These are phyloP conservation scores for Papilio elwesi DNA, from an alignment of 2,888 invertebrate species.

Conservation along the genomic window DNA sequence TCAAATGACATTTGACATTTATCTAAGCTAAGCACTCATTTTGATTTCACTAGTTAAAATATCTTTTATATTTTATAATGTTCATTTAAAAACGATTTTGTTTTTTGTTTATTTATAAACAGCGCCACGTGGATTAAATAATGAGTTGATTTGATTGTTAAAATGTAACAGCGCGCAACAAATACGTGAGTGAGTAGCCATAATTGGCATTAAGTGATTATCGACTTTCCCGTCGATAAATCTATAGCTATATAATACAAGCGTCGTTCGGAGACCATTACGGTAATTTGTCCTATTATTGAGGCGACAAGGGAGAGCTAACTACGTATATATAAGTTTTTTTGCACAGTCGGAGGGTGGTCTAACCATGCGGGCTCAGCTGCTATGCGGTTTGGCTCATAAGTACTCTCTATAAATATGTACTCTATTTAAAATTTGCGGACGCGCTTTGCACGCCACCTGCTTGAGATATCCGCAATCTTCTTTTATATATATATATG, in stretches of 20 bases:
- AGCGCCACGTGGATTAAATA: no score
- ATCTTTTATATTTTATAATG: no score
- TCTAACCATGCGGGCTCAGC: constrained; percentile 78
- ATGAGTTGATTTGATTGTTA: background rate
- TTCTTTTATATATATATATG: constrained; percentile 31
- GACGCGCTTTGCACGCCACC: constrained; percentile 56
- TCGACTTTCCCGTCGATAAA: constrained; percentile 19
- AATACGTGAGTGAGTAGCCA: background rate
- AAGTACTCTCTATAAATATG: constrained; percentile 40
- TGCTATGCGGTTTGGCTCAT: constrained; percentile 66
- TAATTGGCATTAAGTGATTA: constrained; percentile 22
- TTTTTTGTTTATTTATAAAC: no score
- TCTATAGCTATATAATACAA: background rate
- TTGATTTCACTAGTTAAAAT: no score
- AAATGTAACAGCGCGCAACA: background rate
- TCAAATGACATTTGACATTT: no score
- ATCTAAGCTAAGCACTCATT: no score
- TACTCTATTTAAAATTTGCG: constrained; percentile 53
- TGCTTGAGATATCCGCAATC: constrained; percentile 62
- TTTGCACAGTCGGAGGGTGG: constrained; percentile 71
- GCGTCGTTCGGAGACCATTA: constrained; percentile 14
- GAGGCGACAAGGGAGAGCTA: constrained; percentile 42
- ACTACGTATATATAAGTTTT: constrained; percentile 45
- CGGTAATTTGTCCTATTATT: constrained; percentile 39
- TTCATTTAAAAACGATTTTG: no score